Conservation (phyloP, 2,888 invertebrate genomes). For the Dynastes grantii region DNA sequence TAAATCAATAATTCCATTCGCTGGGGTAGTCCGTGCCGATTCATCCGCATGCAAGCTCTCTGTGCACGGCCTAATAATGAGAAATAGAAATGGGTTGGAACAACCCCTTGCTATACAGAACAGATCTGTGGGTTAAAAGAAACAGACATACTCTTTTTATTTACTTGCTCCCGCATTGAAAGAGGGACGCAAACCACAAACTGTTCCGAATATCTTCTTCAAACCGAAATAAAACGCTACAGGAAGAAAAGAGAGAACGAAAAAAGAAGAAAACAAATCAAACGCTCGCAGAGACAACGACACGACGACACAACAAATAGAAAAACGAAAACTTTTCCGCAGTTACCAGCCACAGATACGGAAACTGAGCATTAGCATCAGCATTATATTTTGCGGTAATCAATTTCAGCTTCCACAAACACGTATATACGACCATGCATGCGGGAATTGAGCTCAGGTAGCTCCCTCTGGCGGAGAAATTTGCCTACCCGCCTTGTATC, state of each 20-base stretch:
- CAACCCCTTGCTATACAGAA: too few species aligned
- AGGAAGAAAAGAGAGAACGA: background rate
- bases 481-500: background rate
- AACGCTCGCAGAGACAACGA: background rate
- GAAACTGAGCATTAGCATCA: conserved; percentile 35
- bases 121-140: too few species aligned
- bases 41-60: too few species aligned
- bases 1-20: too few species aligned
- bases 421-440: background rate
- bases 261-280: background rate
- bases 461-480: conserved; percentile 4
- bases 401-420: conserved; percentile 9
- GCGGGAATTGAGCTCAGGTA: background rate
- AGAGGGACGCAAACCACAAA: too few species aligned
- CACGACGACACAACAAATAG: background rate
- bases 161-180: too few species aligned
- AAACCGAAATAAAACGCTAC: background rate
- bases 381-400: conserved; percentile 29
- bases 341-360: conserved; percentile 17
- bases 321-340: conserved; percentile 22
- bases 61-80: too few species aligned
- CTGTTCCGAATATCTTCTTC: background rate
- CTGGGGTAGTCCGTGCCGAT: too few species aligned
- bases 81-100: too few species aligned
- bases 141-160: too few species aligned